Conservation (phyloP, 2,888 invertebrate species). For the Luperina testacea region DNA sequence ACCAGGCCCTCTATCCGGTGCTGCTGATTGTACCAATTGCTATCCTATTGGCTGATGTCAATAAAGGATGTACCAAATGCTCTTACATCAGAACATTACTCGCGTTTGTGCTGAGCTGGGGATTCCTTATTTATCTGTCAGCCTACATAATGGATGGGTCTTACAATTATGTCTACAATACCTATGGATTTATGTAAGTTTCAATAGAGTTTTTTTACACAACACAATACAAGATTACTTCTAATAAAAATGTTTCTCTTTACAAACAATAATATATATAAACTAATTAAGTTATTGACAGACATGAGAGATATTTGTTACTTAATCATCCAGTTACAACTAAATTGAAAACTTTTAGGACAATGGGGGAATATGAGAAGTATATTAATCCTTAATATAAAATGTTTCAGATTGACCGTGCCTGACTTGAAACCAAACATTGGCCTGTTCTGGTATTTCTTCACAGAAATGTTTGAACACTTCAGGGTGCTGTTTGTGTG, state of each 20-base stretch:
- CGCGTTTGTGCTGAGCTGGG: constrained; percentile 89
- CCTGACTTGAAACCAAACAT: constrained; percentile 99
- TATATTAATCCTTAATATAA: constrained; percentile 42
- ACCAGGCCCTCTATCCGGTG: constrained; percentile 95
- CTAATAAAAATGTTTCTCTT: too few species aligned
- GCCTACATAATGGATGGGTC: constrained; percentile 91
- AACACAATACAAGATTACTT: background rate
- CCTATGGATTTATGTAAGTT: constrained; percentile 95
- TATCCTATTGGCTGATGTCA: constrained; percentile 91
- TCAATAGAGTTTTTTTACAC: background rate
- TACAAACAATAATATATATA: background rate
- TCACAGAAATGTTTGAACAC: constrained; percentile 99
- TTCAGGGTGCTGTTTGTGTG: constrained; percentile 98
- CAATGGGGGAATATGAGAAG: background rate
- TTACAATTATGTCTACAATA: constrained; percentile 92
- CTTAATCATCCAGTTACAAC: background rate
- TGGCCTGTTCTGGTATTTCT: constrained; percentile 99
- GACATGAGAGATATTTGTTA: background rate
- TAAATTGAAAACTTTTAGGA: background rate
- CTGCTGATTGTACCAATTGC: constrained; percentile 95
- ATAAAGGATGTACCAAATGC: constrained; percentile 85
- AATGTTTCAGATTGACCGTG: constrained; percentile 93
- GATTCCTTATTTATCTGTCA: constrained; percentile 90
- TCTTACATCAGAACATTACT: constrained; percentile 87
- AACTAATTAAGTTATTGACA: background rate